phyloP scores from a whole-genome alignment of 1,140 invertebrate species.

The Gonatopus flavifemur region DNA sequence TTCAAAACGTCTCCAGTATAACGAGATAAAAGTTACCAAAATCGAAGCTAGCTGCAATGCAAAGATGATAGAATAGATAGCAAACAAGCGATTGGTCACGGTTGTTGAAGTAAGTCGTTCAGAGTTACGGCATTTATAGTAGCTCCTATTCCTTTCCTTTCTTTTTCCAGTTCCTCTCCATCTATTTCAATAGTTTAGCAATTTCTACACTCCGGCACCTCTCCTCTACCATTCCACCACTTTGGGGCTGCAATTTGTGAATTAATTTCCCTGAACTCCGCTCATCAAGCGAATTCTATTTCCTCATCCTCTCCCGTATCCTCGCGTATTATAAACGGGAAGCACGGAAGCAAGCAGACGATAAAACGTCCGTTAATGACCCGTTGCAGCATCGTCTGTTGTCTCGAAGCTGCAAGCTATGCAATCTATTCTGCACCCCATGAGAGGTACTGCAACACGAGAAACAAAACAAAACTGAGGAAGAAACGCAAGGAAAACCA shows the following conservation, averaged over 20 bases:
- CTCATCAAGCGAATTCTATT: slow-evolving; percentile 16
- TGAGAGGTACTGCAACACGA: too few relatives aligned
- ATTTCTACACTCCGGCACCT: not conserved
- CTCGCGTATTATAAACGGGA: slow-evolving; percentile 6
- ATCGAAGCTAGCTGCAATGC: too few relatives aligned
- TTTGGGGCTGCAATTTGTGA: slow-evolving; percentile 19
- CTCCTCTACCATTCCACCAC: not conserved
- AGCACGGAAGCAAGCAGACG: not conserved
- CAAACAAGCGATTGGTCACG: slow-evolving; percentile 35
- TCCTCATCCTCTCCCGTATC: too few relatives aligned
- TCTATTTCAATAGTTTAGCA: not conserved
- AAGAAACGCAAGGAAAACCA: too few relatives aligned
- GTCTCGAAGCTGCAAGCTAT: slow-evolving; percentile 10
- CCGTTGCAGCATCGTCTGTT: slow-evolving; percentile 2
- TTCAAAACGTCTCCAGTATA: too few relatives aligned
- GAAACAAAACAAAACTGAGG: too few relatives aligned
- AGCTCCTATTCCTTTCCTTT: not conserved
- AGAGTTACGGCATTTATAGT: slow-evolving; percentile 12
- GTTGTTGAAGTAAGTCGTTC: slow-evolving; percentile 32
- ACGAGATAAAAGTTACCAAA: too few relatives aligned
- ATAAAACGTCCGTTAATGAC: slow-evolving; percentile 18
- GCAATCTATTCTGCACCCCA: not conserved
- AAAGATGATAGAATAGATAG: too few relatives aligned
- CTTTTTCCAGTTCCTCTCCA: not conserved
- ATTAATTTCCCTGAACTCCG: slow-evolving; percentile 20